Conservation (phyloP, 1,140 invertebrate genomes). For the Heterodera carotae region DNA sequence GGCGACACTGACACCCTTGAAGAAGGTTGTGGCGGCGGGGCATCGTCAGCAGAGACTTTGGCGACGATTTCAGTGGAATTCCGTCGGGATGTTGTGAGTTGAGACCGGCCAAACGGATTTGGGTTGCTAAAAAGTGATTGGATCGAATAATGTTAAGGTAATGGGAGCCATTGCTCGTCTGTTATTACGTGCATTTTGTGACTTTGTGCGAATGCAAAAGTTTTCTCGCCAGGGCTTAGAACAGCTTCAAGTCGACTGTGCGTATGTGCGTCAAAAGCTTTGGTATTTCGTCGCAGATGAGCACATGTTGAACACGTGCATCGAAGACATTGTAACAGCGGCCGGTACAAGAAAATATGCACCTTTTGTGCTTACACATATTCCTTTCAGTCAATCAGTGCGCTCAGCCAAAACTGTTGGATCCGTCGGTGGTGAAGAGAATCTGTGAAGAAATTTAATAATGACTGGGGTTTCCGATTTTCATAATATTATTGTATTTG, state of each 20-base stretch:
- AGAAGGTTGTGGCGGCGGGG: not conserved
- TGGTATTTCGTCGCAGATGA: conserved; percentile 33
- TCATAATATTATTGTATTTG: not conserved
- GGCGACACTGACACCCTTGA: conserved; percentile 12
- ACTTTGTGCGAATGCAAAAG: conserved; percentile 24
- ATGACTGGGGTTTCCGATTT: not conserved
- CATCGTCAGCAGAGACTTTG: not conserved
- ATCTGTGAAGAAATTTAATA: conserved; percentile 30
- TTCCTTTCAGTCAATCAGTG: conserved; percentile 20
- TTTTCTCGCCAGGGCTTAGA: conserved; percentile 27
- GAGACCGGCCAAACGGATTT: not conserved
- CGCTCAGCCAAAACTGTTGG: conserved; percentile 26
- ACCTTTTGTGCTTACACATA: not conserved
- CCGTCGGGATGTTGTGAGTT: conserved; percentile 19
- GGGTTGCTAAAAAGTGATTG: not conserved
- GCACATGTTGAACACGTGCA: conserved; percentile 34
- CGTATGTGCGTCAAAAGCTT: conserved; percentile 31
- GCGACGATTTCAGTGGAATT: conserved; percentile 18
- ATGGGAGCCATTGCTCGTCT: conserved; percentile 21
- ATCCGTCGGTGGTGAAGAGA: conserved; percentile 6
- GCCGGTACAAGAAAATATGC: conserved; percentile 13
- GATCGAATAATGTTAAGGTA: conserved; percentile 6
- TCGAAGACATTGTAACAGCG: conserved; percentile 34
- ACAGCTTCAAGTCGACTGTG: conserved; percentile 32
- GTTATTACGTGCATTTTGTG: not conserved